Conservation (phyloP, 2,888 invertebrate genomes). For the Erebia epiphron region DNA sequence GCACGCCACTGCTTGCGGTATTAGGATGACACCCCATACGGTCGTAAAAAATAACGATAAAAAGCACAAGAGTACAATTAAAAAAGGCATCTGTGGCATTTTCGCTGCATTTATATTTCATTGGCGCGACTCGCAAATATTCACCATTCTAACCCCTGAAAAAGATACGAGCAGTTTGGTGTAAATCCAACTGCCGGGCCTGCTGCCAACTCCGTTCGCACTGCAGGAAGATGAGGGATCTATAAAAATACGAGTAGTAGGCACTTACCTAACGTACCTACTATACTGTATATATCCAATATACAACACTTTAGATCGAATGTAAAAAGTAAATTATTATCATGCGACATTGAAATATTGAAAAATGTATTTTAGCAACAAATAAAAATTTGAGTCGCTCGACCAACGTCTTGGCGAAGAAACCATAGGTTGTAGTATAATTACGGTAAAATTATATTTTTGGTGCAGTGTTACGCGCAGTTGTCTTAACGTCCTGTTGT, state of each 20-base stretch:
- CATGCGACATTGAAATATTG: no score
- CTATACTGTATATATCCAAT: slow-evolving; percentile 38
- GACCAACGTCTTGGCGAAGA: no score
- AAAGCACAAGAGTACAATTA: neutral
- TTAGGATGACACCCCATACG: no score
- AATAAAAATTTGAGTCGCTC: no score
- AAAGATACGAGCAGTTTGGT: slow-evolving; percentile 53
- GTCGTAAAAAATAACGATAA: no score
- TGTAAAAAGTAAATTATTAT: no score
- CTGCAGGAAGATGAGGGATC: slow-evolving; percentile 67
- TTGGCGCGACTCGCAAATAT: slow-evolving; percentile 46
- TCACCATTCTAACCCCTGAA: slow-evolving; percentile 44
- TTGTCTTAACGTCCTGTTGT: no score
- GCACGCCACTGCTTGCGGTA: no score
- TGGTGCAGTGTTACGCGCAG: no score
- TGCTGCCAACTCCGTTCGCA: slow-evolving; percentile 64
- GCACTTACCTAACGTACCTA: slow-evolving; percentile 21
- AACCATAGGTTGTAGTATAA: no score
- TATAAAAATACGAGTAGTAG: slow-evolving; percentile 59
- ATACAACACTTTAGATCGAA: neutral
- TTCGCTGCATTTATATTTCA: slow-evolving; percentile 37
- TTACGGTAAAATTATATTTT: no score
- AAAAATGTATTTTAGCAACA: no score
- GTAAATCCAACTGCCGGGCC: slow-evolving; percentile 61
- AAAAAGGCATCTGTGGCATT: neutral